Percentiles rank a stretch among this genome's conserved stretches.
phyloP scores from a whole-genome alignment of 2,797 vertebrate species.

The Carcharodon carcharias region DNA sequence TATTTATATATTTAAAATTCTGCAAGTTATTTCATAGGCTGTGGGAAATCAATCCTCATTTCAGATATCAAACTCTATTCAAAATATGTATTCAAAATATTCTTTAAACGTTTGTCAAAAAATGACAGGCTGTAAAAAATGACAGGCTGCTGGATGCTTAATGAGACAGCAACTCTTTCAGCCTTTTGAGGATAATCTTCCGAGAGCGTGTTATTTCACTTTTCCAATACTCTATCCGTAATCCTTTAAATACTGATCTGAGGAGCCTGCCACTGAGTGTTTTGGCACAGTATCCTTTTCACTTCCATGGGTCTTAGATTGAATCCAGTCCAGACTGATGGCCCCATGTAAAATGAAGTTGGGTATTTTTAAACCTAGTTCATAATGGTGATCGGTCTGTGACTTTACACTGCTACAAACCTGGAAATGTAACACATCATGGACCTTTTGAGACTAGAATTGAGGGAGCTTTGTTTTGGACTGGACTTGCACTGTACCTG shows the following conservation, averaged over 20 bases:
- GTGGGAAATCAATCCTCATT: not conserved
- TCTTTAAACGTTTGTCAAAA: not conserved
- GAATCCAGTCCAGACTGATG: not conserved
- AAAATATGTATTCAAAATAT: not conserved
- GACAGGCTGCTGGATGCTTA: not conserved
- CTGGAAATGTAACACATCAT: too few relatives aligned
- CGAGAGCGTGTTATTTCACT: not conserved
- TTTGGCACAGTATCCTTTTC: not conserved
- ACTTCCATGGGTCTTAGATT: not conserved
- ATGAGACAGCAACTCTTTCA: not conserved
- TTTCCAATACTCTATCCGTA: not conserved
- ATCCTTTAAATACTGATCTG: not conserved
- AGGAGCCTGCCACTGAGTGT: not conserved
- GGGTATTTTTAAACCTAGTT: not conserved
- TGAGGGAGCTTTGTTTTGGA: too few relatives aligned
- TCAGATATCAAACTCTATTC: not conserved
- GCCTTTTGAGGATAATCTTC: not conserved
- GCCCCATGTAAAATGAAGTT: not conserved
- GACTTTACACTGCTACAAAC: too few relatives aligned
- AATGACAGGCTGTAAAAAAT: not conserved
- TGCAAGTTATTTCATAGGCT: not conserved
- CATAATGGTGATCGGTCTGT: not conserved
- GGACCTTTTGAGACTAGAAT: too few relatives aligned
- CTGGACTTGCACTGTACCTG: too few relatives aligned
- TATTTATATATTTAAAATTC: not conserved